Evolutionary conservation across 2,888 invertebrate species (phyloP), one percentile per base, ranked within the genome.

Genomic region (Mythimna albipuncta): DNA sequence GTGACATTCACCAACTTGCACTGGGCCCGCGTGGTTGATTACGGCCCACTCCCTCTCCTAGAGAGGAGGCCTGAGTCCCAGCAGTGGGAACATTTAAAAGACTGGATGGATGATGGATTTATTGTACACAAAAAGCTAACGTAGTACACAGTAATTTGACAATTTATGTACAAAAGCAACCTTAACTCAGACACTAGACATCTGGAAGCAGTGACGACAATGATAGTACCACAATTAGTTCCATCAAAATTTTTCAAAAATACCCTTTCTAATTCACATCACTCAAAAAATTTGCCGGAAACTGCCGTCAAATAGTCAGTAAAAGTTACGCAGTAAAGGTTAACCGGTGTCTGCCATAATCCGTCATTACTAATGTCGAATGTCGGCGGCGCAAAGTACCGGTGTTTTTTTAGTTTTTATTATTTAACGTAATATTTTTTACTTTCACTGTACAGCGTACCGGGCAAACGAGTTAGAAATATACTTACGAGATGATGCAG

Each of bases 391-490:
- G 71, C 50, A 65, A 73, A 68, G 64, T 71, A 64, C 52, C 32
- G 57, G 64, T n/a, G 62, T n/a, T 75, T 68, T 26, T 69, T 72
- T 77, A 57, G 35, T 76, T 81, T 52, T 79, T 69, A 74, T 72
- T 79, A 74, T 64, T 70, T 35, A 64, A 81, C 52, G 32, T 72
- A 55, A 72, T 73, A 79, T 77, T 77, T 82, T 85, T 81, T 75
- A 88, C 88, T 88, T 87, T 88, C 87, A 82, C 87, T 83, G 73
- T 58, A 74, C 55, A 62, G 11, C n/a, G 32, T 35, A 67, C 21
- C 38, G 26, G 50, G 38, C 62, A 44, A 47, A 62, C 74, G 6
- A 66, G 74, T 68, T 68, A 57, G 61, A 69, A 41, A 65, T 65
- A 68, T 7, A 65, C 13, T 3, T 41, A 0, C 59, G 52, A 68